phyloP scores from a whole-genome alignment of 2,888 invertebrate species.

The Netelia melanura region DNA sequence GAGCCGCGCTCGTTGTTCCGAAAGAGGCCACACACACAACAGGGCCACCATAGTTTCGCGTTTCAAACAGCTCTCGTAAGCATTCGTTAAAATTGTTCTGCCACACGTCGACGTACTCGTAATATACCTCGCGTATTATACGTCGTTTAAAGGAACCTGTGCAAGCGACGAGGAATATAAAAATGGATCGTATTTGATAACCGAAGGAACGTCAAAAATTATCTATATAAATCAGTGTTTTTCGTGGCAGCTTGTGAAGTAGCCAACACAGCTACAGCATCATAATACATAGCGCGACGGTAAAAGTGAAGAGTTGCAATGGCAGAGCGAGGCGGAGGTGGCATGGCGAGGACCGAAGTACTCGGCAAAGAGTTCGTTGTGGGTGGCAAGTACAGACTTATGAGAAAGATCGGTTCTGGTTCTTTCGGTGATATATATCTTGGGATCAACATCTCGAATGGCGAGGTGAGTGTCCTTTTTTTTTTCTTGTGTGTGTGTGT shows the following conservation, averaged over 20 bases:
- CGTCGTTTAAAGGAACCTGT: background rate
- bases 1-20: background rate
- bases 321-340: conserved; percentile 66
- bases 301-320: conserved; percentile 53
- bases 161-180: background rate
- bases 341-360: conserved; percentile 75
- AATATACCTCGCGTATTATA: background rate
- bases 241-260: conserved; percentile 56
- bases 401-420: conserved; percentile 99
- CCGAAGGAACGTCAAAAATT: conserved; percentile 7
- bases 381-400: conserved; percentile 96
- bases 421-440: conserved; percentile 99
- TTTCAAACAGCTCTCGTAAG: background rate
- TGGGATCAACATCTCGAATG: conserved; percentile 95
- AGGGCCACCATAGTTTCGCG: conserved; percentile 1
- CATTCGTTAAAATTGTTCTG: background rate
- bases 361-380: conserved; percentile 90
- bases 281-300: conserved; percentile 38
- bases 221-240: background rate
- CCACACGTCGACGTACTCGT: background rate
- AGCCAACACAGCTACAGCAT: conserved; percentile 42
- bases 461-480: conserved; percentile 89
- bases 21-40: conserved; percentile 27
- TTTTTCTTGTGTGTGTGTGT: background rate
- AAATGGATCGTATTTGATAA: background rate